These are phyloP conservation scores for Chaetodon trifasciatus DNA, from an alignment of 2,797 vertebrate species.

Conservation along the genomic window DNA sequence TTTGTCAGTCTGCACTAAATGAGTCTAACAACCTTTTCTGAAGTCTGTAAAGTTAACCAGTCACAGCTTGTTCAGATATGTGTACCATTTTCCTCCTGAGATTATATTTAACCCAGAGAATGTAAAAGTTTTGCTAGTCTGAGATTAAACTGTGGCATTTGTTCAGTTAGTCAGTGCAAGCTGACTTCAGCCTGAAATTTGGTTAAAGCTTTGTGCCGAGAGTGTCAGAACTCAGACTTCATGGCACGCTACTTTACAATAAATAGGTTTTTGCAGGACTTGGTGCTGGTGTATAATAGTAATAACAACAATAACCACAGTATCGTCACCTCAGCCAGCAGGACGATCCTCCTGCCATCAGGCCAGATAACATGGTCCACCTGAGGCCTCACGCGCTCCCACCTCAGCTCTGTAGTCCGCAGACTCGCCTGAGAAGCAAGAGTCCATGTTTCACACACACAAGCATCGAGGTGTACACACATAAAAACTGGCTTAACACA, in stretches of 20 bases:
- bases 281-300: background rate
- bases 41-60: background rate
- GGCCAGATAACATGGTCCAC: slow-evolving; percentile 97
- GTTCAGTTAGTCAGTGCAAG: background rate
- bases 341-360: slow-evolving; percentile 92
- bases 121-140: background rate
- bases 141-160: background rate
- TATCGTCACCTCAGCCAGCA: slow-evolving; percentile 92
- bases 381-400: slow-evolving; percentile 92
- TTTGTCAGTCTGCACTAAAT: background rate
- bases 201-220: too few species aligned
- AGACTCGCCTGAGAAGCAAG: slow-evolving; percentile 88
- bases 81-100: background rate
- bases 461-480: background rate
- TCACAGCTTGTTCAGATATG: background rate
- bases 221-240: background rate
- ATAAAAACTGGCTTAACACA: background rate
- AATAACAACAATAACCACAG: background rate
- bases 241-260: background rate
- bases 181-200: too few species aligned
- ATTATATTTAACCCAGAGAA: too few species aligned
- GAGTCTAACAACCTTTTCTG: too few species aligned
- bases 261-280: background rate
- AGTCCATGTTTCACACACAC: background rate
- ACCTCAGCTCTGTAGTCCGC: slow-evolving; percentile 91